Evolutionary conservation across 2,888 invertebrate species (phyloP).

Genomic region (Aspidapion aeneum): DNA sequence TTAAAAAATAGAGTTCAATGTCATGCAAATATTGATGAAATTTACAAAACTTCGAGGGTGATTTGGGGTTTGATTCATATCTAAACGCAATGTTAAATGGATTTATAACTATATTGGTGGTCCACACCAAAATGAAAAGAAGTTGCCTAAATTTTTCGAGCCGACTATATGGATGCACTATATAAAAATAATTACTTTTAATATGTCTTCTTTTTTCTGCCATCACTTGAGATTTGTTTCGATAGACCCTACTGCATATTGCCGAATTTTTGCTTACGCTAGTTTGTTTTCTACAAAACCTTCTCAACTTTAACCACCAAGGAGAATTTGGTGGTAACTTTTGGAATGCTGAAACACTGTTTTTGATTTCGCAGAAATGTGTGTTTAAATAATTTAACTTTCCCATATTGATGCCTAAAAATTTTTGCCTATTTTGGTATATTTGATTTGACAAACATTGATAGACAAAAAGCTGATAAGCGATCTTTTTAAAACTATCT

Average conservation of each 20-base stretch:
- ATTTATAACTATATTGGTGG: constrained; percentile 1
- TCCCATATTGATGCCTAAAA: too few relatives aligned
- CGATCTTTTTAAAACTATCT: too few relatives aligned
- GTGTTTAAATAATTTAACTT: background rate
- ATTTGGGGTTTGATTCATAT: background rate
- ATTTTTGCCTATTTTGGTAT: too few relatives aligned
- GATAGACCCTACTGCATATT: constrained; percentile 15
- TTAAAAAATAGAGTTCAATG: background rate
- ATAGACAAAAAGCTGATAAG: too few relatives aligned
- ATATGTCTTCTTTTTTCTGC: constrained; percentile 15
- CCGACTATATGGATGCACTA: constrained; percentile 19
- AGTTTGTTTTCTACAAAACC: constrained; percentile 9
- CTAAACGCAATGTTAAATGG: constrained; percentile 11
- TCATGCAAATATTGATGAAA: background rate
- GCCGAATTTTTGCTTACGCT: constrained; percentile 6
- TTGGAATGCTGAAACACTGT: background rate
- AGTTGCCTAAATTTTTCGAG: constrained; percentile 12
- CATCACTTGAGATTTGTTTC: constrained; percentile 16
- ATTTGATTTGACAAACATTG: too few relatives aligned
- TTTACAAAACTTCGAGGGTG: too few relatives aligned
- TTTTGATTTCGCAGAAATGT: background rate
- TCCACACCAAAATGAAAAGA: constrained; percentile 10
- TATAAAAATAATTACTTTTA: constrained; percentile 11
- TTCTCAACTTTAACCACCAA: constrained; percentile 2
- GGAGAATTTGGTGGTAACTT: constrained; percentile 18